These are phyloP conservation scores for Paradisaea rubra DNA, from an alignment of 2,113 vertebrate genomes.

Conservation along the genomic window DNA sequence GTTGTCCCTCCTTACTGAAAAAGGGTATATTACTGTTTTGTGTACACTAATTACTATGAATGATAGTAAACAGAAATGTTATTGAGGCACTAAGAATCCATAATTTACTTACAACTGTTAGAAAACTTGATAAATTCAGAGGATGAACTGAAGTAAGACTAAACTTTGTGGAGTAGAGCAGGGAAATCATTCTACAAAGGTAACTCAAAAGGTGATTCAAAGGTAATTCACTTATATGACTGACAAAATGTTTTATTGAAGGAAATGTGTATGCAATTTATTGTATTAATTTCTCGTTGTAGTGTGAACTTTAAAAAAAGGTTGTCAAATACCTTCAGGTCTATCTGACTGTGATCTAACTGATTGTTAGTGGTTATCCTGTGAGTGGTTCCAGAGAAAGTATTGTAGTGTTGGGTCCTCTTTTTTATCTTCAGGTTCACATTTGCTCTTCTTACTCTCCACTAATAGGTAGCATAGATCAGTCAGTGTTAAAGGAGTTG, in stretches of 20 bases:
- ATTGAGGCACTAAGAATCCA: neutral
- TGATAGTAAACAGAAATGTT: neutral
- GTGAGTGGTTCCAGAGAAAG: neutral
- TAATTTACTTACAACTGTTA: neutral
- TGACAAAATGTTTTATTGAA: neutral
- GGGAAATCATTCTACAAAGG: neutral
- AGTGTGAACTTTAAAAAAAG: neutral
- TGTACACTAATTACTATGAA: neutral
- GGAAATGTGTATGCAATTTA: neutral
- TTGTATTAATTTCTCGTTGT: neutral
- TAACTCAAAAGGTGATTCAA: neutral
- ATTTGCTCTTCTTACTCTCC: constrained; percentile 64
- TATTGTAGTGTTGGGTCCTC: neutral
- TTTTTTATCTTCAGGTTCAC: constrained; percentile 56
- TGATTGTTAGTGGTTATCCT: neutral
- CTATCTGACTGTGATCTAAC: neutral
- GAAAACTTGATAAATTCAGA: neutral
- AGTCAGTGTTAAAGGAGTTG: constrained; percentile 90
- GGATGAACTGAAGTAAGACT: neutral
- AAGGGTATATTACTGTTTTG: neutral
- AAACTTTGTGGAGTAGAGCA: neutral
- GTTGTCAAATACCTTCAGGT: neutral
- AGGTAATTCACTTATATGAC: neutral
- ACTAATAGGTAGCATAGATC: constrained; percentile 89
- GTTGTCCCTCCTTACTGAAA: neutral